These are phyloP conservation scores for Vidua macroura DNA, from an alignment of 2,113 vertebrate genomes.

Conservation along the genomic window DNA sequence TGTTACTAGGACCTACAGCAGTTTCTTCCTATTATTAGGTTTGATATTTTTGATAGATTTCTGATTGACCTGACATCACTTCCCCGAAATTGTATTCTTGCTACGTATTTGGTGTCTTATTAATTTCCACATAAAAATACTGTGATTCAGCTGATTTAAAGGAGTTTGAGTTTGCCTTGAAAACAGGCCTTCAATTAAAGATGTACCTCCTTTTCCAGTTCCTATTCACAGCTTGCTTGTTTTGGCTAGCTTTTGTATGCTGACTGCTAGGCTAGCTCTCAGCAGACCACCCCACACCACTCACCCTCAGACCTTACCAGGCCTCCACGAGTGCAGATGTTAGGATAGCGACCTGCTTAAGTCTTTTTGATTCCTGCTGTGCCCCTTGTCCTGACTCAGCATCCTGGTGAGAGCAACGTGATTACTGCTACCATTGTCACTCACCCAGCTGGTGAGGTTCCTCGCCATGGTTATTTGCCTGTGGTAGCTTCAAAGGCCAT, in stretches of 20 bases:
- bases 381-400: background rate
- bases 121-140: background rate
- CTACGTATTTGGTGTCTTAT: background rate
- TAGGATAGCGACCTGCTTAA: background rate
- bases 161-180: background rate
- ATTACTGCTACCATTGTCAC: background rate
- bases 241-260: background rate
- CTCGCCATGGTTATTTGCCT: background rate
- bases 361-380: background rate
- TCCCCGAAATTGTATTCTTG: background rate
- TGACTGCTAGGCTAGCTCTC: background rate
- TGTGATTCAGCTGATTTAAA: background rate
- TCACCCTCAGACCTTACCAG: background rate
- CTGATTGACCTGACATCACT: background rate
- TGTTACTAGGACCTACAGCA: background rate
- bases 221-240: background rate
- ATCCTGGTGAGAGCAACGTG: background rate
- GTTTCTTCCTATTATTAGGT: background rate
- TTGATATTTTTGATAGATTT: background rate
- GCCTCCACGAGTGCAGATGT: background rate
- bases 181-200: background rate
- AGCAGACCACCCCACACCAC: background rate
- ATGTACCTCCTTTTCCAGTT: background rate
- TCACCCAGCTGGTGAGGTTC: background rate
- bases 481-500: conserved; percentile 34